phyloP scores from a whole-genome alignment of 2,797 vertebrate genomes.

The Sebastes flavidus region DNA sequence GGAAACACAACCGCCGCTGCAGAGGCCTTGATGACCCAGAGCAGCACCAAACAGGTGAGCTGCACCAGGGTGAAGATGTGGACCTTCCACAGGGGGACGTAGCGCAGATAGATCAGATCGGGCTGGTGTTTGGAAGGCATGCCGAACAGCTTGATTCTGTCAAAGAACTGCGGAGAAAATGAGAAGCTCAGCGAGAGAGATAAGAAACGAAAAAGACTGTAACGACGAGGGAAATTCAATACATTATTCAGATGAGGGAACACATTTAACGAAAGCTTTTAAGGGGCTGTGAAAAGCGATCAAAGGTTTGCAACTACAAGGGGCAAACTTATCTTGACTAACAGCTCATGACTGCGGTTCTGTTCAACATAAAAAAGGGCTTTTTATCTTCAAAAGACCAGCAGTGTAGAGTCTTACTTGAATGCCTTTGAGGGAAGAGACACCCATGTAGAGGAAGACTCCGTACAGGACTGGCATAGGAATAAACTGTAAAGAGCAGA shows the following conservation, averaged over 20 bases:
- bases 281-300: conserved; percentile 16
- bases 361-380: conserved; percentile 2
- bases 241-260: conserved; percentile 23
- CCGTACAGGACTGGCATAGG: conserved; percentile 97
- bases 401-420: conserved; percentile 84
- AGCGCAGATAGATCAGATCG: conserved; percentile 93
- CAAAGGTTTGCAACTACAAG: conserved; percentile 33
- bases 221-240: neutral
- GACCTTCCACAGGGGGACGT: conserved; percentile 96
- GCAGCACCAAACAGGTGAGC: conserved; percentile 90
- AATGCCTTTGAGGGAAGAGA: conserved; percentile 94
- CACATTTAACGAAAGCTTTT: conserved; percentile 11
- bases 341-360: conserved; percentile 22
- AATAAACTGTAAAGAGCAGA: conserved; percentile 87
- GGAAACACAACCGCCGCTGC: conserved; percentile 95
- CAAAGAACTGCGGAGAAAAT: conserved; percentile 87
- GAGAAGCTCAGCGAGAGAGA: neutral
- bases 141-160: conserved; percentile 93
- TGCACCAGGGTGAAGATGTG: conserved; percentile 94
- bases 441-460: conserved; percentile 98
- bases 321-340: conserved; percentile 16
- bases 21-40: conserved; percentile 95
- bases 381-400: conserved; percentile 40
- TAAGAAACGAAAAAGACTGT: neutral
- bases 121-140: conserved; percentile 98